These are phyloP conservation scores for Stichopus horrens DNA, from an alignment of 53 echinoderm and acorn worm genomes.

Conservation along the genomic window DNA sequence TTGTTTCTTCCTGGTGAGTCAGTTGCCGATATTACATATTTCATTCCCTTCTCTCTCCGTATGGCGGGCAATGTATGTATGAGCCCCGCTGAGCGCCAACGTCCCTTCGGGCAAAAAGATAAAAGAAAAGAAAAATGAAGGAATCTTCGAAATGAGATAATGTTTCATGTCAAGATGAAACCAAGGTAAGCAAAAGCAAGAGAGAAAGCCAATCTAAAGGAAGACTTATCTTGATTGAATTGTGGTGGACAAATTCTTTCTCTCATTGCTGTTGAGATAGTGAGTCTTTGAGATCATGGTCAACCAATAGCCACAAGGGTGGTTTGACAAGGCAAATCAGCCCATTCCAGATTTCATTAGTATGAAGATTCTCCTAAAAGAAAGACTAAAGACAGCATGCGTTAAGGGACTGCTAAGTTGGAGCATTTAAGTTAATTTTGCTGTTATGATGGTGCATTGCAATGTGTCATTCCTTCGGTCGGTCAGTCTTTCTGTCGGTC, in stretches of 20 bases:
- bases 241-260: not conserved
- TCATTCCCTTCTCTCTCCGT: not conserved
- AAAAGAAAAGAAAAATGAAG: not conserved
- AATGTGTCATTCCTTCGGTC: too few relatives aligned
- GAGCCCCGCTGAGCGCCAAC: not conserved
- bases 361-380: not conserved
- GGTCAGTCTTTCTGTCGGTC: too few relatives aligned
- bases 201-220: not conserved
- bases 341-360: not conserved
- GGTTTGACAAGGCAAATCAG: not conserved
- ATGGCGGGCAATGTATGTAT: not conserved
- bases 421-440: too few relatives aligned
- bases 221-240: constrained; percentile 17
- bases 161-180: constrained; percentile 23
- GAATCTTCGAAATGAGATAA: constrained; percentile 36
- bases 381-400: too few relatives aligned
- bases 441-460: too few relatives aligned
- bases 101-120: constrained; percentile 24
- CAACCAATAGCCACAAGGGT: not conserved
- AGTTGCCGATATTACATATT: not conserved
- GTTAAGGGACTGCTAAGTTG: too few relatives aligned
- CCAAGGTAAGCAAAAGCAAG: not conserved
- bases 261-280: not conserved
- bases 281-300: not conserved
- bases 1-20: not conserved